Evolutionary conservation across 1,140 invertebrate genomes (phyloP).

Genomic region (Drosophila insularis): DNA sequence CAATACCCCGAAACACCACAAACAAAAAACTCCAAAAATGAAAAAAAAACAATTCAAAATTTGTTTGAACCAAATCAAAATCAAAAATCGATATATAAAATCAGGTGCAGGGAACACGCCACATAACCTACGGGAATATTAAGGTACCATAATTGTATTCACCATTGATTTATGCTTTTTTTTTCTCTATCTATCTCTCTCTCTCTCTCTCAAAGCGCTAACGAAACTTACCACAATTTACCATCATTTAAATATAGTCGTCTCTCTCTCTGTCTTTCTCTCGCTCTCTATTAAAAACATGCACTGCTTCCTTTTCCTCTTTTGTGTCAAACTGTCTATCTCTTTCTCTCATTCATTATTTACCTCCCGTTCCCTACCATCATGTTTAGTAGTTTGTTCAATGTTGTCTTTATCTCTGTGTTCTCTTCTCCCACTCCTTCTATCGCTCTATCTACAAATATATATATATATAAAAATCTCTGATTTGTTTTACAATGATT

Average conservation of each 20-base stretch:
- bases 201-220: not conserved
- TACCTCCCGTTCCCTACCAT: not conserved
- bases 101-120: constrained; percentile 83
- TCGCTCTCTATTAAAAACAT: constrained; percentile 7
- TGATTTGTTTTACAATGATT: constrained; percentile 16
- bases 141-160: constrained; percentile 72
- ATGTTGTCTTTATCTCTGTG: constrained; percentile 38
- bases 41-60: constrained; percentile 53
- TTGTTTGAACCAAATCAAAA: constrained; percentile 58
- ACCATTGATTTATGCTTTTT: constrained; percentile 70
- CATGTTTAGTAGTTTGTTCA: constrained; percentile 40
- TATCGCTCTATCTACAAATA: not conserved
- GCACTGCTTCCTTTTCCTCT: not conserved
- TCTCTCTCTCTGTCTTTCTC: constrained; percentile 1
- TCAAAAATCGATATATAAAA: constrained; percentile 50
- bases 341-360: constrained; percentile 7
- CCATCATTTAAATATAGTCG: constrained; percentile 30
- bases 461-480: not conserved
- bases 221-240: constrained; percentile 6
- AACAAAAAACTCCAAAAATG: constrained; percentile 32
- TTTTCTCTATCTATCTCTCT: constrained; percentile 24
- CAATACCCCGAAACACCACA: constrained; percentile 36
- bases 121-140: constrained; percentile 82
- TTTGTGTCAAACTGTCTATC: constrained; percentile 1
- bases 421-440: constrained; percentile 20